A percentile compares a stretch with the other conserved stretches of the same genome.
phyloP scores from a whole-genome alignment of 2,113 vertebrate species.

The Cynoglossus semilaevis region DNA sequence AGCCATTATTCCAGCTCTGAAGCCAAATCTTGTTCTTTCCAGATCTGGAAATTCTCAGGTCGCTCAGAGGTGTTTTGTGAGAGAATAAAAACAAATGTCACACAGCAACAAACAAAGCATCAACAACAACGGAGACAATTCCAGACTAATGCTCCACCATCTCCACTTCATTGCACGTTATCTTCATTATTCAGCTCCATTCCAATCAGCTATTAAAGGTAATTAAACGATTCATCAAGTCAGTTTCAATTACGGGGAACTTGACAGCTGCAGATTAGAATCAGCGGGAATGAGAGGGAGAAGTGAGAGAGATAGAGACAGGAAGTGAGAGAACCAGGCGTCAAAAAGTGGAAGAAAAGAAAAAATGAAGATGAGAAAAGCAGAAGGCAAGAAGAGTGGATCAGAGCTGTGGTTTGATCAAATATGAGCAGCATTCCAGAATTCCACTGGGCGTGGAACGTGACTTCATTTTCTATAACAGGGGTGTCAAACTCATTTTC shows the following conservation, averaged over 20 bases:
- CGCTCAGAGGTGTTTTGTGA: constrained; percentile 33
- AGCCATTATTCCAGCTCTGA: too few species aligned
- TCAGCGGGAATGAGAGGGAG: constrained; percentile 63
- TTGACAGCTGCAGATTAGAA: constrained; percentile 89
- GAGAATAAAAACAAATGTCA: constrained; percentile 39
- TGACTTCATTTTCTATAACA: too few species aligned
- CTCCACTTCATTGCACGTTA: constrained; percentile 78
- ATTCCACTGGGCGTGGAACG: too few species aligned
- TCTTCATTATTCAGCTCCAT: constrained; percentile 87
- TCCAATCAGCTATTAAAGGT: constrained; percentile 89
- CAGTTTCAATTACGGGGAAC: constrained; percentile 91
- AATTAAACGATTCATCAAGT: constrained; percentile 96
- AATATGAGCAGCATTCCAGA: too few species aligned
- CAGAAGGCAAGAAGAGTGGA: constrained; percentile 13
- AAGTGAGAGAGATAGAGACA: constrained; percentile 34
- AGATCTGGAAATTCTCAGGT: constrained; percentile 17
- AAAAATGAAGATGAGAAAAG: constrained; percentile 30
- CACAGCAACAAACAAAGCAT: constrained; percentile 48
- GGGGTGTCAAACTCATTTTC: too few species aligned
- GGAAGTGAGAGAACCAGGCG: constrained; percentile 2
- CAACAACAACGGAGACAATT: constrained; percentile 73
- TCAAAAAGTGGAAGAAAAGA: constrained; percentile 41
- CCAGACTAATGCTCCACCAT: constrained; percentile 76
- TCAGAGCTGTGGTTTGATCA: too few species aligned
- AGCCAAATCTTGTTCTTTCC: constrained; percentile 4